Evolutionary conservation across 2,888 invertebrate species (phyloP).

Genomic region (Choristoneura rosaceana): DNA sequence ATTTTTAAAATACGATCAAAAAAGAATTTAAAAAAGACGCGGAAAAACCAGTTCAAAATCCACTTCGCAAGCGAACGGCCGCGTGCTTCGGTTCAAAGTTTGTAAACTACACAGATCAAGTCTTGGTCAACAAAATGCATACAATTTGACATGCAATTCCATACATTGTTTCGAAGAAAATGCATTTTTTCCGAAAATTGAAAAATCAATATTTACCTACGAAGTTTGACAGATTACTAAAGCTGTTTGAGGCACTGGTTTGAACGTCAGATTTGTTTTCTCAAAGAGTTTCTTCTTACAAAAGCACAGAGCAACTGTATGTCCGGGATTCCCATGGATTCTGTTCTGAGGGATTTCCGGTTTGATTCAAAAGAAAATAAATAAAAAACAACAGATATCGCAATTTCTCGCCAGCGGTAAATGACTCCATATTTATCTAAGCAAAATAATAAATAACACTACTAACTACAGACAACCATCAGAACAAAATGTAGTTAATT

Average conservation of each 20-base stretch:
- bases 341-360: too few species aligned
- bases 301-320: too few species aligned
- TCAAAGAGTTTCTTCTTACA: too few species aligned
- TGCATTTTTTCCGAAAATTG: background rate
- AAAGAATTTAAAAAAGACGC: background rate
- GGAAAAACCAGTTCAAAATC: background rate
- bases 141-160: background rate
- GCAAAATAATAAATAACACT: too few species aligned
- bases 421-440: too few species aligned
- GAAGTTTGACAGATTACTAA: background rate
- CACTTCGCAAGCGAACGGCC: background rate
- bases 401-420: too few species aligned
- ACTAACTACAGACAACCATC: too few species aligned
- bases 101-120: background rate
- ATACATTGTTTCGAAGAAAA: constrained; percentile 2
- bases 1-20: background rate
- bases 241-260: constrained; percentile 7
- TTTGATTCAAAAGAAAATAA: too few species aligned
- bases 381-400: too few species aligned
- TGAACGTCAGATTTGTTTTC: background rate
- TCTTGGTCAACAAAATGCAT: background rate
- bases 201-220: constrained; percentile 18
- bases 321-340: too few species aligned
- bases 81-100: too few species aligned
- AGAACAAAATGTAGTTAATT: too few species aligned